Conservation (phyloP, 2,888 invertebrate genomes). For the Heteromurus nitidus region DNA sequence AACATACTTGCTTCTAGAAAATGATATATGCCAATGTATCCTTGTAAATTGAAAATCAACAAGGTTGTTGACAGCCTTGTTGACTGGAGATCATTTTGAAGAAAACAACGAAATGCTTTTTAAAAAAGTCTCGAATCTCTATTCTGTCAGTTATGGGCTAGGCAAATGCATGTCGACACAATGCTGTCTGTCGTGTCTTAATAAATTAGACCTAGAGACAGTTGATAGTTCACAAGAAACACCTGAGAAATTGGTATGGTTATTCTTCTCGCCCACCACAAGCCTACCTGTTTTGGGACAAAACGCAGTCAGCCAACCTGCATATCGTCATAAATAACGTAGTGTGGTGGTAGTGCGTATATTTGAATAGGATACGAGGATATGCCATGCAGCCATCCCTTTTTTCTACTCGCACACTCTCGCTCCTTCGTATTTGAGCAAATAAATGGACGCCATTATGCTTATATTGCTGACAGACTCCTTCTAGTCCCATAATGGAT, state of each 20-base stretch:
- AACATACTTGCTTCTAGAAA: no score
- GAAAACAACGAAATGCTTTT: conserved; percentile 59
- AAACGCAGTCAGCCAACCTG: conserved; percentile 37
- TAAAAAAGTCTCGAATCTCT: conserved; percentile 28
- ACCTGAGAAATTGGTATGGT: conserved; percentile 55
- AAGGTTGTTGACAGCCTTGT: conserved; percentile 59
- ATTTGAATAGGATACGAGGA: no score
- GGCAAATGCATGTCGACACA: conserved; percentile 64
- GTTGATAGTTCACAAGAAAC: conserved; percentile 61
- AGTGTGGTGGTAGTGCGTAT: background rate
- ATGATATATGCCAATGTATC: conserved; percentile 57
- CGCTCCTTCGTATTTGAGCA: background rate
- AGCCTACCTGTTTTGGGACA: conserved; percentile 64
- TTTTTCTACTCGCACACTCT: no score
- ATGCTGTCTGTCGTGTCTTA: conserved; percentile 66
- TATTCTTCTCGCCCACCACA: conserved; percentile 58
- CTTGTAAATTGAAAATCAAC: conserved; percentile 64
- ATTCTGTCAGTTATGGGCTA: conserved; percentile 57
- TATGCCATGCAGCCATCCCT: no score
- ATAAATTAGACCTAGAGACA: conserved; percentile 64
- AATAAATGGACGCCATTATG: background rate
- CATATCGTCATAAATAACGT: conserved; percentile 62
- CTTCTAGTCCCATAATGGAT: conserved; percentile 58
- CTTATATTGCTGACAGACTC: conserved; percentile 12
- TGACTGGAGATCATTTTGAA: conserved; percentile 53